Evolutionary conservation across 1,140 invertebrate species (phyloP), one percentile per base, ranked within the genome.

Genomic region (Cheumatopsyche charites): DNA sequence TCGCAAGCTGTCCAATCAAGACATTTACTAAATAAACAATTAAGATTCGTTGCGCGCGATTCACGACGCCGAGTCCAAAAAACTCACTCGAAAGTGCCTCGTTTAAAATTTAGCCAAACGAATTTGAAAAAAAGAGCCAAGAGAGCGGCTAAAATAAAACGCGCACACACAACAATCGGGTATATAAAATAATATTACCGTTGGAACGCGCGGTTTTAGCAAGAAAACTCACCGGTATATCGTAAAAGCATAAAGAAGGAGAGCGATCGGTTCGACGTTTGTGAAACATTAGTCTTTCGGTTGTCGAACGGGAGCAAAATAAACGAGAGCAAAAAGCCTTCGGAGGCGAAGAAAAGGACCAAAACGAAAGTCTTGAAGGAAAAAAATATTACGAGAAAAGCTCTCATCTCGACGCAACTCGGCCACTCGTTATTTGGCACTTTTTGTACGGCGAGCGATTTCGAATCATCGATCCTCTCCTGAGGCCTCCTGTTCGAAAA

Each of bases 211-310:
- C 29, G 29, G 29, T 36, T 36, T n/a, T 36, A 36, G 3, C 9
- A 36, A 36, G 29, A 36, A 36, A 36, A 36, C n/a, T n/a, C n/a
- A n/a, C n/a, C n/a, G n/a, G n/a, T n/a, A n/a, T n/a, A n/a, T n/a
- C n/a, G n/a, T n/a, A n/a, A n/a, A n/a, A n/a, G n/a, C n/a, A n/a
- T n/a, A n/a, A n/a, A n/a, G n/a, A n/a, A n/a, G n/a, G 55, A 58
- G 23, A 58, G 23, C 21, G 19, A 58, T 58, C 23, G 55, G n/a
- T 25, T 25, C 55, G 55, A 58, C 19, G 23, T 23, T 25, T 19
- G 55, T 19, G 55, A 21, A 58, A 58, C 55, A 58, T 58, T 26
- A 58, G 55, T 58, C 55, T 58, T 58, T 58, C 55, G 55, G 55
- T 58, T 58, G 55, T 58, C 55, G 55, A 58, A 58, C 15, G 11